Evolutionary conservation across 2,113 vertebrate genomes (phyloP).

Genomic region (Pan troglodytes): DNA sequence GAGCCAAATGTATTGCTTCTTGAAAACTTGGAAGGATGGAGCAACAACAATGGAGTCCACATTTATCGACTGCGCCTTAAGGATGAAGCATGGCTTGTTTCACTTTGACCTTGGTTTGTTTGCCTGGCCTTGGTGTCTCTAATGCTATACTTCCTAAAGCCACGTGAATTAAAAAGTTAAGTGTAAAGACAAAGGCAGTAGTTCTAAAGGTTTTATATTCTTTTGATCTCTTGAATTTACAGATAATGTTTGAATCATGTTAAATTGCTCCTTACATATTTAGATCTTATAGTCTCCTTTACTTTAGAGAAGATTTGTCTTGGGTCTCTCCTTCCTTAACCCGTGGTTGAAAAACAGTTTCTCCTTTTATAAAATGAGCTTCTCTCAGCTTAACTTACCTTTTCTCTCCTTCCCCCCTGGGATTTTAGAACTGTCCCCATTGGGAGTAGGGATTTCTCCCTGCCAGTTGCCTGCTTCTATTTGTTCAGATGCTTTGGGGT

Average conservation of each 20-base stretch:
- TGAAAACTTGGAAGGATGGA: background rate
- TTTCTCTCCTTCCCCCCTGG: background rate
- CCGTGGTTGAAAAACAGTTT: background rate
- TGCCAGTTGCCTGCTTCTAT: background rate
- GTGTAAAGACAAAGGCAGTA: background rate
- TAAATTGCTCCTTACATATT: background rate
- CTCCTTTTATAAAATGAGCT: background rate
- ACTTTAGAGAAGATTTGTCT: background rate
- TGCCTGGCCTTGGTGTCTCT: background rate
- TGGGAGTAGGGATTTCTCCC: background rate
- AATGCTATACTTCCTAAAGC: background rate
- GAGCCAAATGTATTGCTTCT: background rate
- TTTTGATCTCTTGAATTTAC: constrained; percentile 12
- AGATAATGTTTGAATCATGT: background rate
- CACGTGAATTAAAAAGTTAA: background rate
- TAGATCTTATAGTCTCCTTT: background rate
- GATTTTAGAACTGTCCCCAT: background rate
- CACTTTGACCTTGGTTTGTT: background rate
- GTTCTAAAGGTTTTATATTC: background rate
- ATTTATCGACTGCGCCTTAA: background rate
- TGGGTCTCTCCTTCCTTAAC: background rate
- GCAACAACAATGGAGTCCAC: background rate
- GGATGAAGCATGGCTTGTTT: background rate
- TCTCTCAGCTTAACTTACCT: background rate
- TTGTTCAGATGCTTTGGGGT: constrained; percentile 29